Conservation (phyloP, 2,113 vertebrate species). For the Phaethornis superciliosus region DNA sequence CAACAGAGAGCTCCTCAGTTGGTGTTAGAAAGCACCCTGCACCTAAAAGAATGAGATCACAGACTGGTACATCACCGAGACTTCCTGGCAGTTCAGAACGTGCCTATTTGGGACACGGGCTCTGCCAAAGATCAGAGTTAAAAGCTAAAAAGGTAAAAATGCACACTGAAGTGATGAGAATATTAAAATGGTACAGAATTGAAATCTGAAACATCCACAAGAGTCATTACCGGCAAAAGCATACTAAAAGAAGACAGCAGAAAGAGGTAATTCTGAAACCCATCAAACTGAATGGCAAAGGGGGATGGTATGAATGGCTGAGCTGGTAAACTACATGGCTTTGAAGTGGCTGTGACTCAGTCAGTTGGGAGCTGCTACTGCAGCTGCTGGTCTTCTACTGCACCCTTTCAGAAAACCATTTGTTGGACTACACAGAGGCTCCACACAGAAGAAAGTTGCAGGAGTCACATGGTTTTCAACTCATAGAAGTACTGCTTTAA, state of each 20-base stretch:
- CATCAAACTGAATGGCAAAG: background rate
- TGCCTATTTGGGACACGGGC: fast-evolving
- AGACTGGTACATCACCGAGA: background rate
- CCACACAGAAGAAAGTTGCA: background rate
- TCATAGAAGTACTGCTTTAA: background rate
- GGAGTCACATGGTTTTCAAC: background rate
- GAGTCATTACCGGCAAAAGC: background rate
- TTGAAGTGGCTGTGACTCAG: fast-evolving
- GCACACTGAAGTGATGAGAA: background rate
- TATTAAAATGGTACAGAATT: background rate
- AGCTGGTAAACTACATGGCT: background rate
- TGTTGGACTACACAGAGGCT: background rate
- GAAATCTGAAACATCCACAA: background rate
- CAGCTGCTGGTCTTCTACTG: background rate
- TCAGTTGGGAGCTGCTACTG: background rate
- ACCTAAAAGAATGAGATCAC: background rate
- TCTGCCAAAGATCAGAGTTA: background rate
- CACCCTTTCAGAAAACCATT: background rate
- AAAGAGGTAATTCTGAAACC: background rate
- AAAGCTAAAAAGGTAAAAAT: background rate
- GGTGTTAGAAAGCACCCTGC: background rate
- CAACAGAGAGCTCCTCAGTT: background rate
- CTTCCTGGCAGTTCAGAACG: background rate
- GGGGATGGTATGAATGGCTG: background rate
- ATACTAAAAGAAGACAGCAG: background rate